Evolutionary conservation across 2,797 vertebrate genomes (phyloP), one percentile per base, ranked within the genome.

Genomic region (Sebastes flavidus): DNA sequence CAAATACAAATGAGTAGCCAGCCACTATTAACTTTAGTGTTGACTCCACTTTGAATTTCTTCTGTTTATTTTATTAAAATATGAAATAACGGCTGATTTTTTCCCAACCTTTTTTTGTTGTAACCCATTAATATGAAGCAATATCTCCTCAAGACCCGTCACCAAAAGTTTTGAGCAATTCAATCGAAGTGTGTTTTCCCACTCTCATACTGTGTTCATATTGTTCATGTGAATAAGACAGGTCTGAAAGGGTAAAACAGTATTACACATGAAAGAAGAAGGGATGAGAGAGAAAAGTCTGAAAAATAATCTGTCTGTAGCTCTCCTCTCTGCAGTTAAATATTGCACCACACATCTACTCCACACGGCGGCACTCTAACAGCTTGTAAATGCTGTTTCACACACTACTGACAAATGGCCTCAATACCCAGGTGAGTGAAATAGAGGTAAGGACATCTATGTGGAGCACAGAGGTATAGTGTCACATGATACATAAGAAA

Each of bases 361-460:
- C 81, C 78, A 87, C 78, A 56, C 4, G 83, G 66, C 75, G 83
- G 70, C 12, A 32, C 75, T 85, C n/a, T 36, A 71, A 38, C 75
- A 32, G 29, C 61, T 36, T 30, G 8, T 14, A 18, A 54, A 27
- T 46, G 29, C 12, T 20, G 38, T n/a, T 76, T 36, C 8, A 30
- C 30, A 54, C 56, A 59, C 1, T 13, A 12, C 22, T 34, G 42
- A 29, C 6, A 27, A 42, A 34, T 30, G 20, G 6, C 29, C 12
- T 30, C 38, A n/a, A 10, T 46, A 24, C 2, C 1, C 6, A 6
- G 18, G 34, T 68, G 25, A 61, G 29, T 52, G n/a, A 32, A 49
- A 66, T 7, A 38, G 9, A 49, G 24, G 10, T 49, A 8, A 20
- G 12, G 22, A 4, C 13, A 60, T 66, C 32, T n/a, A 29, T 58